Percentiles rank a stretch among this genome's conserved stretches.
phyloP scores from a whole-genome alignment of 1,140 invertebrate species.

The Papilio xuthus region DNA sequence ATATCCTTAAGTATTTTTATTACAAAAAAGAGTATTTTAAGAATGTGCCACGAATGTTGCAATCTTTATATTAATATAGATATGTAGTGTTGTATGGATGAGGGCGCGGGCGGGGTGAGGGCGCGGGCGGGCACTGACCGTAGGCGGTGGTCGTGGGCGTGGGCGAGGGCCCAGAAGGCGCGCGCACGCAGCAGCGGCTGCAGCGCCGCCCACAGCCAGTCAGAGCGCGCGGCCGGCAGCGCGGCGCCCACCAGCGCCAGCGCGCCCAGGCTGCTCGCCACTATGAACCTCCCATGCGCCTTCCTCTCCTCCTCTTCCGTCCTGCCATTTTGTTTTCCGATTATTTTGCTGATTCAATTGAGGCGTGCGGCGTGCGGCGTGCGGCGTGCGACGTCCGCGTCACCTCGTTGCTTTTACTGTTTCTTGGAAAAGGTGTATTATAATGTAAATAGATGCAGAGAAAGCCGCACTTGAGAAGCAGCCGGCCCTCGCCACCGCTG shows the following conservation, averaged over 20 bases:
- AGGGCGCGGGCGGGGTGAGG: too few relatives aligned
- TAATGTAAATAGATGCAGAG: too few relatives aligned
- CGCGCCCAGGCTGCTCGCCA: slow-evolving; percentile 51
- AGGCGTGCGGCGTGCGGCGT: too few relatives aligned
- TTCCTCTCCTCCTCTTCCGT: slow-evolving; percentile 55
- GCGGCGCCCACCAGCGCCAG: slow-evolving; percentile 44
- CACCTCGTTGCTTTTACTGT: too few relatives aligned
- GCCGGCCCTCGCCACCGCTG: slow-evolving; percentile 54
- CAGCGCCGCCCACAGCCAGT: slow-evolving; percentile 55
- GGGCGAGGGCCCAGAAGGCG: slow-evolving; percentile 54
- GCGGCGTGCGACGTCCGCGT: too few relatives aligned
- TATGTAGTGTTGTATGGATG: too few relatives aligned
- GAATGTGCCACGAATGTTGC: too few relatives aligned
- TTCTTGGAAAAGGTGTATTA: too few relatives aligned
- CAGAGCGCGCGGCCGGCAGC: slow-evolving; percentile 47
- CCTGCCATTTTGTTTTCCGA: slow-evolving; percentile 34
- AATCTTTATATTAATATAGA: too few relatives aligned
- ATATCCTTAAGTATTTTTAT: too few relatives aligned
- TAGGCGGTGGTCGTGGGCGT: slow-evolving; percentile 40
- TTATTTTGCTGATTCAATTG: not conserved
- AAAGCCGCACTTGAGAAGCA: slow-evolving; percentile 59
- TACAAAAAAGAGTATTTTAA: too few relatives aligned
- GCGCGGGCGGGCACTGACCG: slow-evolving; percentile 32
- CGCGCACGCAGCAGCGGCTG: slow-evolving; percentile 43
- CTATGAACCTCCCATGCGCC: slow-evolving; percentile 43